These are phyloP conservation scores for Pseudonaja textilis DNA, from an alignment of 2,113 vertebrate genomes.

Conservation along the genomic window DNA sequence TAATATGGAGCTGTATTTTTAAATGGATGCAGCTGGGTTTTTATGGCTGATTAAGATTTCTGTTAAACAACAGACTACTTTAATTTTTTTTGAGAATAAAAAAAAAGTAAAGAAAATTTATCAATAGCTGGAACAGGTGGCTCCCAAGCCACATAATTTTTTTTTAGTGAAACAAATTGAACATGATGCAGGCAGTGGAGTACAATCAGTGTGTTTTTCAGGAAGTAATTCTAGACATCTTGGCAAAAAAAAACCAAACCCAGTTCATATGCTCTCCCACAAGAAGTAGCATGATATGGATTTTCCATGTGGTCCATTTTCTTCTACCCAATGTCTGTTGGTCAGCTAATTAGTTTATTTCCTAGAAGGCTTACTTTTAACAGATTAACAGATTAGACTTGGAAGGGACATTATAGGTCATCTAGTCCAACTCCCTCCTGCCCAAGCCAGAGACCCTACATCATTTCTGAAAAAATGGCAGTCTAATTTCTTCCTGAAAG, in stretches of 20 bases:
- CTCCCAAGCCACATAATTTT: constrained; percentile 3
- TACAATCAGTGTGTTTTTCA: constrained; percentile 24
- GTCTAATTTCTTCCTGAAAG: no score
- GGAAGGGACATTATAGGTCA: no score
- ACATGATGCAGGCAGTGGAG: not conserved
- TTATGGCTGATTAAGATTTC: constrained; percentile 34
- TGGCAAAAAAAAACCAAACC: constrained; percentile 7
- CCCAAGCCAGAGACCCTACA: no score
- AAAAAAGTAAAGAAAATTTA: constrained; percentile 12
- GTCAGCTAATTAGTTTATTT: not conserved
- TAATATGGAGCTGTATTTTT: constrained; percentile 9
- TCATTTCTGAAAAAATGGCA: no score
- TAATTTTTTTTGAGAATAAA: constrained; percentile 21
- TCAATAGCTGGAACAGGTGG: constrained; percentile 29
- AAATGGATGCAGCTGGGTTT: constrained; percentile 24
- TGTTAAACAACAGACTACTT: constrained; percentile 27
- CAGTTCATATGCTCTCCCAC: constrained; percentile 11
- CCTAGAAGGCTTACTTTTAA: not conserved
- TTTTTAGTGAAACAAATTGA: constrained; percentile 19
- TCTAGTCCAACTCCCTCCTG: no score
- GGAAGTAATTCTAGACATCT: constrained; percentile 29
- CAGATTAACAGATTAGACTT: no score
- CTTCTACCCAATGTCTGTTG: not conserved
- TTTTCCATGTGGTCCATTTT: not conserved
- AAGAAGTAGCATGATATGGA: not conserved